A percentile compares a stretch with the other conserved stretches of the same genome.
These are phyloP conservation scores for Corvus cornix DNA, from an alignment of 2,113 vertebrate genomes.

Conservation along the genomic window DNA sequence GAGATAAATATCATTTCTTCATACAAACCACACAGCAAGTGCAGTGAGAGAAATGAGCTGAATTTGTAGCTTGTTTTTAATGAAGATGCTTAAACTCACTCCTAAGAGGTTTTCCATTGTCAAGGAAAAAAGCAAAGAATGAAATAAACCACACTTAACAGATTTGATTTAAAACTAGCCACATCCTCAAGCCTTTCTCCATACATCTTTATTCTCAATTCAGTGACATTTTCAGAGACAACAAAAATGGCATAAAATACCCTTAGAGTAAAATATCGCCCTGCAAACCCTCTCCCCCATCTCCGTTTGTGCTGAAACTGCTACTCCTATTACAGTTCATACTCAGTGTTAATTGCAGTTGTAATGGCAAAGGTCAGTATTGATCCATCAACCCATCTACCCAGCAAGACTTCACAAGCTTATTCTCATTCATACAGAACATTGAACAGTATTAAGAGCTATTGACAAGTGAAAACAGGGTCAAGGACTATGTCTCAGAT, in stretches of 20 bases:
- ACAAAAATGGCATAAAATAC: not conserved
- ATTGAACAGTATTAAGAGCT: not conserved
- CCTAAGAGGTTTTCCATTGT: not conserved
- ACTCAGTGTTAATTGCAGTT: constrained; percentile 25
- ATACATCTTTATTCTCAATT: not conserved
- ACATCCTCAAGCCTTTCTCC: not conserved
- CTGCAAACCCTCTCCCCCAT: not conserved
- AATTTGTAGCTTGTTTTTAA: not conserved
- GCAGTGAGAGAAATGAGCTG: not conserved
- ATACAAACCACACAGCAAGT: not conserved
- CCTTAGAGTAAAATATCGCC: not conserved
- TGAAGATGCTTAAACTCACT: not conserved
- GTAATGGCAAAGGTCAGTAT: constrained; percentile 28
- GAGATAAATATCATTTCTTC: not conserved
- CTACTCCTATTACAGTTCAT: constrained; percentile 9
- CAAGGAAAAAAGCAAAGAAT: not conserved
- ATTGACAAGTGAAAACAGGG: not conserved
- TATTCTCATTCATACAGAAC: constrained; percentile 18
- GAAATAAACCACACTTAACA: not conserved
- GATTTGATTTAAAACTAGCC: not conserved
- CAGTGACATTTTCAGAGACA: not conserved
- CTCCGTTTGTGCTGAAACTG: not conserved
- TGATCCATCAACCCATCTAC: constrained; percentile 20
- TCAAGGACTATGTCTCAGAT: not conserved
- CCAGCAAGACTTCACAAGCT: constrained; percentile 15